Evolutionary conservation across 2,113 vertebrate species (phyloP).

Genomic region (Dasyurus viverrinus): DNA sequence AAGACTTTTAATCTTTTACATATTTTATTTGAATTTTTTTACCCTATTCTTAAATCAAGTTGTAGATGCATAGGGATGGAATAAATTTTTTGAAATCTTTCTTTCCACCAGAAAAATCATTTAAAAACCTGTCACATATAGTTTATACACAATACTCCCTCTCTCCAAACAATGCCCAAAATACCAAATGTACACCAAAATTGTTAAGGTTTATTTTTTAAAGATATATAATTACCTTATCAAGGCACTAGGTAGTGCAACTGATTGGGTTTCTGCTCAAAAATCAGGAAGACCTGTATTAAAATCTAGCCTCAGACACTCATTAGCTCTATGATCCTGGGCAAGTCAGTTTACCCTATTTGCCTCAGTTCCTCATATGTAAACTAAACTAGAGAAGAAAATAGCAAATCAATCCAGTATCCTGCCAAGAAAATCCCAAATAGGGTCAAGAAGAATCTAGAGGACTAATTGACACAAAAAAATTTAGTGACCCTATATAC

Average conservation of each 20-base stretch:
- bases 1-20: not conserved
- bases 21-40: not conserved
- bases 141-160: not conserved
- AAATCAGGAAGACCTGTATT: not conserved
- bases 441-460: not conserved
- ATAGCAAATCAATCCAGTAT: not conserved
- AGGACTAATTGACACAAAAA: not conserved
- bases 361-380: not conserved
- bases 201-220: not conserved
- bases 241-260: not conserved
- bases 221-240: not conserved
- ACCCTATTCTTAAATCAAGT: conserved; percentile 23
- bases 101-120: not conserved
- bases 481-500: not conserved
- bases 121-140: not conserved
- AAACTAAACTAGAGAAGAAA: not conserved
- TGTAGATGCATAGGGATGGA: conserved; percentile 16
- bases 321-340: not conserved
- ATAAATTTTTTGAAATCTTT: not conserved
- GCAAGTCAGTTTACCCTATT: not conserved
- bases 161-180: not conserved
- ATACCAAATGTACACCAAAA: not conserved
- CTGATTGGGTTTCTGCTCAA: not conserved
- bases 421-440: not conserved
- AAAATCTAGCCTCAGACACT: not conserved